A percentile compares a stretch with the other conserved stretches of the same genome.
Evolutionary conservation across 2,797 vertebrate species (phyloP).

Genomic region (Helarctos malayanus): DNA sequence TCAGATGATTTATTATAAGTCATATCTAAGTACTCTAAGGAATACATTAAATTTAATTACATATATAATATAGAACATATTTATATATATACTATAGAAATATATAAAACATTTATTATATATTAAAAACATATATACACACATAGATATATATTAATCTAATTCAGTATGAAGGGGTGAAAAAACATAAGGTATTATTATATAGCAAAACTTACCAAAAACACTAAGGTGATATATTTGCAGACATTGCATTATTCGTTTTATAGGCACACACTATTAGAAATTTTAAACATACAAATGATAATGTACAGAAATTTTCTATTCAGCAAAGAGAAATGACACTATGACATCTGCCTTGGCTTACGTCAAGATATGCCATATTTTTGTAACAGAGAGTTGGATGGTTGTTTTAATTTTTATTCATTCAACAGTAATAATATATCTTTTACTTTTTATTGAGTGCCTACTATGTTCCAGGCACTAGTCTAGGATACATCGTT

Average conservation of each 20-base stretch:
- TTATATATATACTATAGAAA: background rate
- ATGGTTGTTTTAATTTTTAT: background rate
- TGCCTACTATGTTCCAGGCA: background rate
- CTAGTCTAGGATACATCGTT: background rate
- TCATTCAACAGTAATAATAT: background rate
- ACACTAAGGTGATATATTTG: background rate
- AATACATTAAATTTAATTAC: slow-evolving; percentile 28
- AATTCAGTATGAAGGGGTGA: background rate
- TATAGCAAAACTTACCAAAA: background rate
- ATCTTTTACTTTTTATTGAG: background rate
- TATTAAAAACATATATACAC: background rate
- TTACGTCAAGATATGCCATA: background rate
- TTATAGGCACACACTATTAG: background rate
- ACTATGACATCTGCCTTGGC: background rate
- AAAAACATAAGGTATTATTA: background rate
- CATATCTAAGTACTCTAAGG: background rate
- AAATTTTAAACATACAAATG: background rate
- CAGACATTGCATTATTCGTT: background rate
- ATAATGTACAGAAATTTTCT: background rate
- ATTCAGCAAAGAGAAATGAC: background rate
- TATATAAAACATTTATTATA: background rate
- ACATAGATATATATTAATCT: background rate
- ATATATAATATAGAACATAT: background rate
- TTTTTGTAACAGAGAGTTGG: background rate
- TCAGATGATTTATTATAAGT: background rate